Percentiles rank a stretch among this genome's conserved stretches.
Conservation (phyloP, 2,113 vertebrate genomes). For the Neolamprologus cancellatus region DNA sequence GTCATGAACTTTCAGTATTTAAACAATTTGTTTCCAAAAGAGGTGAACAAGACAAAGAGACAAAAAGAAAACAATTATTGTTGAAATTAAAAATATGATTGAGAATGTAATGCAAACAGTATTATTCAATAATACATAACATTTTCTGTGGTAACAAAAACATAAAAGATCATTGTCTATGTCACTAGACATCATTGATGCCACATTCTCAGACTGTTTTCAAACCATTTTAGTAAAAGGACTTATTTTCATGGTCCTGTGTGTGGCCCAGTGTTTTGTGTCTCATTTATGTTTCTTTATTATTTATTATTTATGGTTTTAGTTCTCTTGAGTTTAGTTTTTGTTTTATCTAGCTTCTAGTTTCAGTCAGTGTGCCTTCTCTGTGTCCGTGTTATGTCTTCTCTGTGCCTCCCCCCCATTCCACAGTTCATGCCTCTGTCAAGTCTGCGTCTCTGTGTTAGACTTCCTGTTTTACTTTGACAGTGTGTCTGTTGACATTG, state of each 20-base stretch:
- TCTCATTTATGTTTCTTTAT: too few relatives aligned
- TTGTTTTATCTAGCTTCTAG: background rate
- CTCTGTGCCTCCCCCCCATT: too few relatives aligned
- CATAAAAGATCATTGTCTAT: background rate
- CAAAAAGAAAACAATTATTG: background rate
- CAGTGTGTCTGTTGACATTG: too few relatives aligned
- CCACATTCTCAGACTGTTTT: background rate
- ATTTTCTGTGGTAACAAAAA: background rate
- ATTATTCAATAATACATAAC: background rate
- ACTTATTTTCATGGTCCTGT: background rate
- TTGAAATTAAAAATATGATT: background rate
- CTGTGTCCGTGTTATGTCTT: too few relatives aligned
- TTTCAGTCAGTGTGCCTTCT: background rate
- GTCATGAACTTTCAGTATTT: background rate
- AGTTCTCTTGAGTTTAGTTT: background rate
- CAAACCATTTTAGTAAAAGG: background rate
- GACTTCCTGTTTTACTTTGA: too few relatives aligned
- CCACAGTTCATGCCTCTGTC: too few relatives aligned
- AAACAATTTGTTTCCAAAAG: background rate
- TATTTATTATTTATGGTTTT: background rate
- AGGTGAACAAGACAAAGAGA: background rate
- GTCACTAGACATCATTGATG: background rate
- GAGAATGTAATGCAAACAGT: background rate
- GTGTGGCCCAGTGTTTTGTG: too few relatives aligned
- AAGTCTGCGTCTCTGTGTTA: too few relatives aligned